Base-by-base conservation (phyloP, 2,888 invertebrate species). In the Meliscaeva auricollis region DNA sequence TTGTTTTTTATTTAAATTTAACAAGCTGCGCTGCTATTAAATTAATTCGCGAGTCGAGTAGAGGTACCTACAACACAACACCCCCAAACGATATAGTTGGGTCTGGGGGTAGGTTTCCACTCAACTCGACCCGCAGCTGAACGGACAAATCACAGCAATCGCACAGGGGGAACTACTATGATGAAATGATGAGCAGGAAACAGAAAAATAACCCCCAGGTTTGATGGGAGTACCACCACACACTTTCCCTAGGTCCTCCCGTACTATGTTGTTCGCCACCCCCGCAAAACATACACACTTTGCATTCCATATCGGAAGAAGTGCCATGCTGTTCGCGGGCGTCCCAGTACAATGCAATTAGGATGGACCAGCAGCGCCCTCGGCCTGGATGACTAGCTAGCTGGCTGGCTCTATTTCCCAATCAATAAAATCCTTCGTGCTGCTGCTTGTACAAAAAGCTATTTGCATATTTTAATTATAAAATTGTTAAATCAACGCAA, bases 391-490 rank as follows among this genome's bases (percentile, higher is more conserved):
- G 3, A 8, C 15, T 46, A 17, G 17, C 46, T 46, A 6, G 44
- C n/a, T 46, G 46, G n/a, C n/a, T 30, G 62, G 17, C 48, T 52
- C 46, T 44, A 46, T 48, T 73, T 68, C 9, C 73, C 84, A 76
- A 84, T 84, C 84, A 75, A 84, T 84, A 82, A 38, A 52, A 75
- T 79, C 84, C 84, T 72, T 66, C 54, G 64, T 70, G 74, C 70
- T 79, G 50, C 75, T 79, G 46, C 72, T 76, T 70, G 75, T 60
- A 46, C 11, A 38, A 72, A 75, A 84, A 84, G 84, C 84, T 70
- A 80, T 84, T 84, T 84, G 84, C 84, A 84, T 84, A 84, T 84
- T 84, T 84, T 84, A 84, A 84, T 84, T 84, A 84, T 84, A 84
- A 84, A 84, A 84, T 84, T 84, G 84, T 84, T 80, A 84, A 84